Evolutionary conservation across 2,888 invertebrate species (phyloP).

Genomic region (Ichneumoninae sp.): DNA sequence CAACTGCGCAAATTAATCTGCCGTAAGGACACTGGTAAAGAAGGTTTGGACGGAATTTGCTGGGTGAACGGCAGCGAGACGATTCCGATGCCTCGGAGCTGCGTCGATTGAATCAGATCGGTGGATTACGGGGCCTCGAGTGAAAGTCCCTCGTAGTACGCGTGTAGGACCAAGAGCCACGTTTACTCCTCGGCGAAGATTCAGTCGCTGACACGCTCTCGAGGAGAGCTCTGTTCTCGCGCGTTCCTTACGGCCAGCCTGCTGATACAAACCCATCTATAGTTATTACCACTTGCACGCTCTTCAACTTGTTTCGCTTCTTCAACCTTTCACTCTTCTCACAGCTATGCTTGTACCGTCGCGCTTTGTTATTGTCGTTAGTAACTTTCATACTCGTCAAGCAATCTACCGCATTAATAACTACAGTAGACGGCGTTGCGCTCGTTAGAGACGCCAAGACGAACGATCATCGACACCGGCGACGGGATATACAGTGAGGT

Average conservation of each 20-base stretch:
- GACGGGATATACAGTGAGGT: too few relatives aligned
- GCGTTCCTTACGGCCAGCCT: neutral
- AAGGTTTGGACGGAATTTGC: neutral
- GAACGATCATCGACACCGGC: too few relatives aligned
- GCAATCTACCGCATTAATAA: neutral
- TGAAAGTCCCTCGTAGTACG: constrained; percentile 67
- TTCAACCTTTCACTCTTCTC: neutral
- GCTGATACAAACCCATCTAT: neutral
- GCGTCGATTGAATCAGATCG: constrained; percentile 64
- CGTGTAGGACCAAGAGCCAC: constrained; percentile 22
- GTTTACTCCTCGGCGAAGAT: constrained; percentile 48
- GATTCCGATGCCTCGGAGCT: constrained; percentile 30
- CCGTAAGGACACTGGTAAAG: neutral
- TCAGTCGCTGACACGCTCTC: constrained; percentile 64
- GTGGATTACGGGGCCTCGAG: constrained; percentile 64
- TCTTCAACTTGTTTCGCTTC: neutral
- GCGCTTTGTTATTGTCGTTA: neutral
- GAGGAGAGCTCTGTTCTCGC: constrained; percentile 40
- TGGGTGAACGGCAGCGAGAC: neutral
- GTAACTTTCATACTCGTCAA: neutral
- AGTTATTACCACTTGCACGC: neutral
- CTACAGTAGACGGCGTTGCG: neutral
- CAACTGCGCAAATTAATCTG: too few relatives aligned
- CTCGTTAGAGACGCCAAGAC: neutral
- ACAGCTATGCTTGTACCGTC: neutral